Base-by-base conservation (phyloP, 1,140 invertebrate genomes). In the Hermetia illucens region DNA sequence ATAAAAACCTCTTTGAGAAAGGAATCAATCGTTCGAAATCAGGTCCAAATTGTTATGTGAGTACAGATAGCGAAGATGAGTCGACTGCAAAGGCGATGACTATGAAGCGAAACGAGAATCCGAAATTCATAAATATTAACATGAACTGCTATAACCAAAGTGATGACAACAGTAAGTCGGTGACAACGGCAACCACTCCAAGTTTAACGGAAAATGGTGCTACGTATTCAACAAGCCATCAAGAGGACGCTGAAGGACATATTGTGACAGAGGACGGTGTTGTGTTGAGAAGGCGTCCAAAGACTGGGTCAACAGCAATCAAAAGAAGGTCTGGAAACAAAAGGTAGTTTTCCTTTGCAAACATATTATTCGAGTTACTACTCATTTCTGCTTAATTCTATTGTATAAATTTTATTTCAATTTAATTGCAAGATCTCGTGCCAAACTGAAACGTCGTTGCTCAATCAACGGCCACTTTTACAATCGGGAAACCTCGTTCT, bases 391-490 rank as follows among this genome's bases (percentile, higher is more conserved):
- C n/a, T n/a, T n/a, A 39, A 34, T 16, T 21, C 29, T 24, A 35
- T 35, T 6, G 18, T 10, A 34, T n/a, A 21, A 18, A 33, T 33
- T 5, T 6, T 19, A 4, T 15, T 8, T n/a, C 17, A 34, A 27
- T 40, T 38, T 32, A 12, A 18, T 36, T 47, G 27, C 15, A 17
- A 61, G 74, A 48, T 79, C 80, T 3, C 68, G 76, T 21, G 71
- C 74, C 41, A 77, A 79, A 54, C 55, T 83, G 10, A 73, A 76
- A 64, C 64, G 82, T 41, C 68, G 84, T 39, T 88, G 83, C 45
- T 88, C 84, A 0, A 89, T 89, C 21, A 90, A 89, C 58, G 84
- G 85, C 2, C 84, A 90, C 57, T 86, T 81, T 58, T 90, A 89
- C 52, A 82, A 89, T 58, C 71, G 82, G 36, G 83, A 89, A 66